Evolutionary conservation across 1,140 invertebrate genomes (phyloP).

Genomic region (Pygmarrhopalites habei): DNA sequence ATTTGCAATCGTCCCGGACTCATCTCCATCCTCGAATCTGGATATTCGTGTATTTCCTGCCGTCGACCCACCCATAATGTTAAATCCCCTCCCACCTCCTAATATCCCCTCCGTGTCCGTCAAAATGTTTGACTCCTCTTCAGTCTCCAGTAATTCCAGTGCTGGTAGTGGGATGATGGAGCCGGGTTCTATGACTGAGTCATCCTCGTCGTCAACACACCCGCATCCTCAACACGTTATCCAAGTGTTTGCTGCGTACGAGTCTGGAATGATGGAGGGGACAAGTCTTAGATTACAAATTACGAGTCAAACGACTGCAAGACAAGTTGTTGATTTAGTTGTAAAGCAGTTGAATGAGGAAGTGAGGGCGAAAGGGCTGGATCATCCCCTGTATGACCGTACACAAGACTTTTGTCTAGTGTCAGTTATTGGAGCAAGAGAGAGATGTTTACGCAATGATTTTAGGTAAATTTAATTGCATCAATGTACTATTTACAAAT

Average conservation of each 20-base stretch:
- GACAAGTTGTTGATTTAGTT: conserved; percentile 58
- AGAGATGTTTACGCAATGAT: conserved; percentile 69
- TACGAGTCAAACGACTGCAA: conserved; percentile 76
- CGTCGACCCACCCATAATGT: neutral
- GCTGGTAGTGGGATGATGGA: no score
- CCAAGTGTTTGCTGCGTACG: conserved; percentile 90
- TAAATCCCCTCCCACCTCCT: neutral
- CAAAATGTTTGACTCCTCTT: neutral
- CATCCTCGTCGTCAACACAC: no score
- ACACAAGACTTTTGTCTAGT: conserved; percentile 79
- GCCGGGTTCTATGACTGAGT: no score
- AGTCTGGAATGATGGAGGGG: conserved; percentile 81
- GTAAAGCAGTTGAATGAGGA: conserved; percentile 26
- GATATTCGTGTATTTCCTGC: conserved; percentile 5
- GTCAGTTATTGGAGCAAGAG: conserved; percentile 74
- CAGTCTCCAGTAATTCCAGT: no score
- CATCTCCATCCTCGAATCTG: neutral
- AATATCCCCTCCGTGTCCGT: neutral
- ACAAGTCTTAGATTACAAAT: conserved; percentile 89
- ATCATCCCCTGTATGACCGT: conserved; percentile 37
- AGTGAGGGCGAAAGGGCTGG: conserved; percentile 14
- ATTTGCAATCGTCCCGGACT: neutral
- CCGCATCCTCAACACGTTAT: no score
- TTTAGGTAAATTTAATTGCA: no score
- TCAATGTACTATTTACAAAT: no score